Base-by-base conservation (phyloP, 2,797 vertebrate species). In the Nyctibius grandis region DNA sequence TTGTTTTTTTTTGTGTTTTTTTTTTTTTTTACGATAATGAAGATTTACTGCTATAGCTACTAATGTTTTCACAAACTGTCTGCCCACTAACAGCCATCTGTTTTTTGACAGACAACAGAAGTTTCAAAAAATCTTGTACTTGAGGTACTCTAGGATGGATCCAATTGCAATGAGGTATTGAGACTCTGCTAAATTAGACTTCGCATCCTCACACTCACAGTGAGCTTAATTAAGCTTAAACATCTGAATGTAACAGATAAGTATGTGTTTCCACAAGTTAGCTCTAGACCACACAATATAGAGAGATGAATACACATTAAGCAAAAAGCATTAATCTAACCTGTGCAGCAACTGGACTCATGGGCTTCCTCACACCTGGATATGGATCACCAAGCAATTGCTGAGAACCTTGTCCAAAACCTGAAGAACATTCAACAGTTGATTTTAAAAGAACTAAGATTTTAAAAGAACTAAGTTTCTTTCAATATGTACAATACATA, bases 281-380 rank as follows among this genome's bases (percentile, higher is more conserved):
- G 22, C 47, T 93, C 48, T 72, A 50, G 34, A 88, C 26, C 44
- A 79, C 12, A 20, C n/a, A 80, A 68, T 12, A 56, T 23, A 29
- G 42, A 72, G 12, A 83, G 4, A 76, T 54, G 22, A 61, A 85
- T 23, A 84, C 31, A 21, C 64, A 28, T 77, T 7, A 67, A 51
- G 53, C 33, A 88, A 70, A 93, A 89, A 78, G 13, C 53, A 60
- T 12, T 53, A 70, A 96, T 59, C 96, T 95, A 64, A 99, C 99
- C 98, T 99, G 99, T 91, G 98, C 98, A 80, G 98, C 96, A 94
- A 98, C 98, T 36, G 99, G 99, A 88, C 99, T 99, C 96, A 99
- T 96, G 33, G 99, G 98, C 89, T 99, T 98, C 96, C 98, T 99
- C 67, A 99, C 95, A 72, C 99, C 98, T 96, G 98, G 96, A 98